Evolutionary conservation across 2,888 invertebrate genomes (phyloP).

Genomic region (Slavum lentiscoides): DNA sequence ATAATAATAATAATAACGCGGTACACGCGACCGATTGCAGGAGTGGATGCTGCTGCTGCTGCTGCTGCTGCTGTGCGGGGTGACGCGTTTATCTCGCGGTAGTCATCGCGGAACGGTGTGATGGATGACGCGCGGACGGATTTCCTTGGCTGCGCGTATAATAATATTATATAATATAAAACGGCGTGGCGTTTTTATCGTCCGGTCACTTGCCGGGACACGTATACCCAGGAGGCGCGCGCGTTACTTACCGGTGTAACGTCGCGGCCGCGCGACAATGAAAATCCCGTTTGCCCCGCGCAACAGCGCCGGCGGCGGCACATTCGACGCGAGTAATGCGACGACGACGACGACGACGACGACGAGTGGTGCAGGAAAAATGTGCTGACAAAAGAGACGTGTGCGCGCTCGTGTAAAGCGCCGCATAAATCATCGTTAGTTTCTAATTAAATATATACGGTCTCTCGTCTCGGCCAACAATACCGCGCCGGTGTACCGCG

Average conservation of each 20-base stretch:
- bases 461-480: neutral
- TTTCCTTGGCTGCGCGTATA: constrained; percentile 22
- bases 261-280: neutral
- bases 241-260: too few relatives aligned
- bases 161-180: neutral
- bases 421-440: constrained; percentile 46
- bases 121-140: constrained; percentile 40
- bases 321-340: neutral
- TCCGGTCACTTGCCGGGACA: constrained; percentile 37
- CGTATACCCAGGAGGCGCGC: neutral
- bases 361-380: too few relatives aligned
- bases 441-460: constrained; percentile 23
- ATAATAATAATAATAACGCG: constrained; percentile 21
- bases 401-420: neutral
- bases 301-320: too few relatives aligned
- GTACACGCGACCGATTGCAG: neutral
- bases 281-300: neutral
- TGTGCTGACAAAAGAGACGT: constrained; percentile 16
- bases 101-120: constrained; percentile 11
- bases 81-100: constrained; percentile 5
- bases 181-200: constrained; percentile 30
- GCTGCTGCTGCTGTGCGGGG: neutral
- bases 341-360: neutral
- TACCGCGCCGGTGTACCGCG: neutral
- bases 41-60: neutral